Evolutionary conservation across 2,888 invertebrate genomes (phyloP).

Genomic region (Xanthia togata): DNA sequence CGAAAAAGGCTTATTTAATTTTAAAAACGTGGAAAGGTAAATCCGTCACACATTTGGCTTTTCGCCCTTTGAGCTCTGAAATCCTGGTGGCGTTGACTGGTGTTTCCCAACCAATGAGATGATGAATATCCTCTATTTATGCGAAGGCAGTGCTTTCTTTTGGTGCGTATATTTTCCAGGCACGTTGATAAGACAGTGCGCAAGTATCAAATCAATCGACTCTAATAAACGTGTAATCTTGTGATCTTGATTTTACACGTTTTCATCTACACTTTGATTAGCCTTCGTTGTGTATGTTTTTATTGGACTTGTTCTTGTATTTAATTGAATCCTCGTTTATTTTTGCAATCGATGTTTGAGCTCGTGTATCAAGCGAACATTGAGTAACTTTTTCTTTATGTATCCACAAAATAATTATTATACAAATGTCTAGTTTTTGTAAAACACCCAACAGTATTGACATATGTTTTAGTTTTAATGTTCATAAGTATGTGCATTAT

Average conservation of each 20-base stretch:
- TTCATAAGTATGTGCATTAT: no score
- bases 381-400: no score
- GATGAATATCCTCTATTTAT: not conserved
- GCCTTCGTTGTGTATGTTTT: not conserved
- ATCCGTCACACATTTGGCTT: not conserved
- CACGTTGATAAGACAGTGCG: not conserved
- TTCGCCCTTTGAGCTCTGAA: not conserved
- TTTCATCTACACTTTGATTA: slow-evolving; percentile 8
- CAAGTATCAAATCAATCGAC: slow-evolving; percentile 1
- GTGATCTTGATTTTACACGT: not conserved
- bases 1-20: not conserved
- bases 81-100: not conserved
- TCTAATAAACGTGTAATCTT: not conserved
- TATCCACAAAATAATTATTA: no score
- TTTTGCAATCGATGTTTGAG: no score
- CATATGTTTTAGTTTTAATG: no score
- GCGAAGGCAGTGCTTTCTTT: not conserved
- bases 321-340: not conserved
- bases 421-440: no score
- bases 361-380: no score
- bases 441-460: no score
- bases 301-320: not conserved
- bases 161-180: not conserved
- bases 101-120: not conserved
- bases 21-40: not conserved